Base-by-base conservation (phyloP, 1,140 invertebrate genomes). In the Melanaphis sacchari region DNA sequence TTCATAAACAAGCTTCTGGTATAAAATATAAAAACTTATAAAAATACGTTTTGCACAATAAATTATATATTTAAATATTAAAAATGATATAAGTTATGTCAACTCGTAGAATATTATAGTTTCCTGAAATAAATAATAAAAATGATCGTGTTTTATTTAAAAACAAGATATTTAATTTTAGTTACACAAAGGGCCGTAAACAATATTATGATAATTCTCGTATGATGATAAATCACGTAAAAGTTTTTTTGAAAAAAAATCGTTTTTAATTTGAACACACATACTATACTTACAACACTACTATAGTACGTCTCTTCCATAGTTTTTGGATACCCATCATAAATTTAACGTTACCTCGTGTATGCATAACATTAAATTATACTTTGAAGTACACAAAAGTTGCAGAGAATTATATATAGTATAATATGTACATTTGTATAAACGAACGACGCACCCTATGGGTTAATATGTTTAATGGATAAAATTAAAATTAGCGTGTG, bases 231-330 rank as follows among this genome's bases (percentile, higher is more conserved):
- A 89, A 89, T 89, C 43, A 52, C 87, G 43, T 88, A 89, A 89
- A 89, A 89, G 46, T 52, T 89, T 87, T 87, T 87, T 36, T n/a
- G n/a, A 4, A 31, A 88, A 88, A 89, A n/a, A 89, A 89, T 52
- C 43, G 46, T 52, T 89, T 89, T 36, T 49, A 52, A 89, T 89
- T 89, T 52, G 43, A 89, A 38, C 87, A 89, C n/a, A 21, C 31
- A 21, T 89, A 89, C 9, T 26, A 85, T 66, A 76, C 31, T 15
- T 49, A 49, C 46, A 3, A 76, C n/a, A n/a, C 31, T 18, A 4
- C 59, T 76, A 31, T n/a, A n/a, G 15, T n/a, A 11, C n/a, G 59
- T n/a, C 40, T 85, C 24, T 87, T 7, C 84, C 84, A 87, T 43
- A 87, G 31, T 85, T 85, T 85, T 85, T 31, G 82, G 40, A 40